Conservation (phyloP, 2,797 vertebrate species). For the Manis javanica region DNA sequence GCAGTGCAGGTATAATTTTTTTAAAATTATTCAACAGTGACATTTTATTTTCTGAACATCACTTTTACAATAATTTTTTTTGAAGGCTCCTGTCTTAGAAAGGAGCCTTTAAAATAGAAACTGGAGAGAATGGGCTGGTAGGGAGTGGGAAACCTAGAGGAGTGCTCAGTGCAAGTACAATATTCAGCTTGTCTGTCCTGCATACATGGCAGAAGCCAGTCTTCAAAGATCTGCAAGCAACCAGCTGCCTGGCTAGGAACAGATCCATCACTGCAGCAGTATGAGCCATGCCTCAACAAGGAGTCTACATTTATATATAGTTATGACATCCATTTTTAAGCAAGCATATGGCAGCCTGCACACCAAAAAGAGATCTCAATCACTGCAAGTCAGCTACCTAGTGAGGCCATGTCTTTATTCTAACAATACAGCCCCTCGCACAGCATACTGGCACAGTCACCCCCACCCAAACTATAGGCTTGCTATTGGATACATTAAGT, state of each 20-base stretch:
- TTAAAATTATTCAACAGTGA: too few species aligned
- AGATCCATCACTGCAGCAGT: background rate
- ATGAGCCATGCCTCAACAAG: background rate
- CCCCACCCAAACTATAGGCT: too few species aligned
- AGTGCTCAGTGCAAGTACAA: background rate
- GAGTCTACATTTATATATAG: background rate
- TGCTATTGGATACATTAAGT: background rate
- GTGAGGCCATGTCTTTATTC: background rate
- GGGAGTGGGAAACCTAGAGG: background rate
- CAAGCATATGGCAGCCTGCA: background rate
- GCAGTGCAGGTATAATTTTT: too few species aligned
- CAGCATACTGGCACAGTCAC: background rate
- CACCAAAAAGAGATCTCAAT: background rate
- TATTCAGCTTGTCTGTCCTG: background rate
- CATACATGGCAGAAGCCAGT: background rate
- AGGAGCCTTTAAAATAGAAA: background rate
- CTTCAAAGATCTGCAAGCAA: background rate
- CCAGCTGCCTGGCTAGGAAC: background rate
- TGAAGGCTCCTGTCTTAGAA: background rate
- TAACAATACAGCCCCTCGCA: background rate
- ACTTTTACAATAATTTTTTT: background rate
- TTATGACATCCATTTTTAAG: background rate
- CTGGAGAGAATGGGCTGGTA: background rate
- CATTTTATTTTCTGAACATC: too few species aligned
- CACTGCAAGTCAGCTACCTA: background rate